These are phyloP conservation scores for Apostichopus parvimensis DNA, from an alignment of 35 echinoderm and acorn worm species.

Conservation along the genomic window DNA sequence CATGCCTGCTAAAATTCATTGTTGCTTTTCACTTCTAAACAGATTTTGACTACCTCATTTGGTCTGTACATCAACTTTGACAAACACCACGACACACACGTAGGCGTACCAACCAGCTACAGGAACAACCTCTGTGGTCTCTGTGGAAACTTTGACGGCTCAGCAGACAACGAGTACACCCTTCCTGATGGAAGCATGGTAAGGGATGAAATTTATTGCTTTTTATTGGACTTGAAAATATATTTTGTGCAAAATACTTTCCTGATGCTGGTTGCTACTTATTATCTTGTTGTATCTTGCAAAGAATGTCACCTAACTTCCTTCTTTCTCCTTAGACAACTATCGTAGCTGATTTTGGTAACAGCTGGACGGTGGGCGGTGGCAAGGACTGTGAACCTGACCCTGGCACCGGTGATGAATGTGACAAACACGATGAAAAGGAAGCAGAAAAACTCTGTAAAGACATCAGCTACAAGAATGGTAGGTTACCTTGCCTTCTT, in stretches of 20 bases:
- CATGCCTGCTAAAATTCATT: no score
- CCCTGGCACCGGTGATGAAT: conserved; percentile 36
- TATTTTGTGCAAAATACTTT: background rate
- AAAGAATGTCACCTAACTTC: background rate
- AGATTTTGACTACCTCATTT: background rate
- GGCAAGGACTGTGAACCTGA: conserved; percentile 52
- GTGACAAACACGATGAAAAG: conserved; percentile 35
- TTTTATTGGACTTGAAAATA: background rate
- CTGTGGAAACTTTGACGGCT: conserved; percentile 82
- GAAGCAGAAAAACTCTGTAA: conserved; percentile 56
- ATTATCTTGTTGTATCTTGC: background rate
- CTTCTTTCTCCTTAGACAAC: conserved; percentile 37
- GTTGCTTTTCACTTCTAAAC: background rate
- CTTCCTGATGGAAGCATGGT: conserved; percentile 66
- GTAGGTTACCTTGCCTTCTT: background rate
- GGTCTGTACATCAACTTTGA: conserved; percentile 39
- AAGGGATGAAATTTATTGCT: background rate
- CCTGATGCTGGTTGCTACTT: background rate
- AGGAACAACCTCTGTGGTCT: conserved; percentile 74
- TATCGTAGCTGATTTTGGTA: conserved; percentile 59
- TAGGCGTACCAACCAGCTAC: conserved; percentile 25
- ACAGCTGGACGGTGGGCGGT: conserved; percentile 68
- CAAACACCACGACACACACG: background rate
- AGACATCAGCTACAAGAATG: conserved; percentile 57
- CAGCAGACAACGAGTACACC: conserved; percentile 73